A percentile compares a stretch with the other conserved stretches of the same genome.
These are phyloP conservation scores for Crotalus viridis DNA, from an alignment of 2,113 vertebrate species.

Conservation along the genomic window DNA sequence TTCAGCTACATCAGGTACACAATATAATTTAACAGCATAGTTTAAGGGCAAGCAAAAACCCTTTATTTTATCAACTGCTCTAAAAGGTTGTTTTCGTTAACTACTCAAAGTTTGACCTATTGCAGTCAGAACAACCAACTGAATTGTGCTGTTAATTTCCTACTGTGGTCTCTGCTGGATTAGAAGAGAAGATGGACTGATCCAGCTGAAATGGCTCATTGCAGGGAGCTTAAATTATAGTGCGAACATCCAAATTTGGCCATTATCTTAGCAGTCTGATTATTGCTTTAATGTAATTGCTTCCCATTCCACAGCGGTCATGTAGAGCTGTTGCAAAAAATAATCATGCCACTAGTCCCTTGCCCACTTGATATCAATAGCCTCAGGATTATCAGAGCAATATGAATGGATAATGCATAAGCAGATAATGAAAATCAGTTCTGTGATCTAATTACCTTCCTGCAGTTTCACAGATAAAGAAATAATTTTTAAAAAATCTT, in stretches of 20 bases:
- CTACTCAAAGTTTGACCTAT: neutral
- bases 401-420: neutral
- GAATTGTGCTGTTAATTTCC: neutral
- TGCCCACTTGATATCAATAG: neutral
- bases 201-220: neutral
- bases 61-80: neutral
- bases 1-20: neutral
- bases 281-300: neutral
- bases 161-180: neutral
- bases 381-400: neutral
- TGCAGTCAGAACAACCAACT: neutral
- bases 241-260: neutral
- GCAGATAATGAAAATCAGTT: neutral
- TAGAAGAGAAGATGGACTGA: neutral
- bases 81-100: neutral
- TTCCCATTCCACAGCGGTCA: neutral
- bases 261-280: neutral
- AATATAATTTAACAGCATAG: neutral
- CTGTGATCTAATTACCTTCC: neutral
- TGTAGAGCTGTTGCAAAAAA: neutral
- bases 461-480: neutral
- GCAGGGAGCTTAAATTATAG: neutral
- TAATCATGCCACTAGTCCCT: neutral
- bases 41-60: neutral
- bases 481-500: neutral